Evolutionary conservation across 2,888 invertebrate species (phyloP).

Genomic region (Petrophora chlorosata): DNA sequence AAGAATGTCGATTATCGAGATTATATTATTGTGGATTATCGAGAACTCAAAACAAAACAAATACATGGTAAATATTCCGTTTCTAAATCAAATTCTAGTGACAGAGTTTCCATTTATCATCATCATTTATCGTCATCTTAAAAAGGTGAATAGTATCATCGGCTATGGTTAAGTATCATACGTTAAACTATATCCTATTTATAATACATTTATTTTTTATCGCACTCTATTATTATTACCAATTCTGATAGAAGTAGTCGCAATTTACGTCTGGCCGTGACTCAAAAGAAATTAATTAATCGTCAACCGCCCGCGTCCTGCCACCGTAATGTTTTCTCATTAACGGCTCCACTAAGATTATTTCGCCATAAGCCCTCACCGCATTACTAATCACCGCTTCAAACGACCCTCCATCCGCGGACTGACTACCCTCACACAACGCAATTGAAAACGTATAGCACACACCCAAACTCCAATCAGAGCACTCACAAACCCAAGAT

Average conservation of each 20-base stretch:
- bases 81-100: too few species aligned
- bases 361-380: conserved; percentile 64
- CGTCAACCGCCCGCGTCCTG: conserved; percentile 45
- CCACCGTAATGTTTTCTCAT: conserved; percentile 65
- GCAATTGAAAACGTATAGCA: conserved; percentile 66
- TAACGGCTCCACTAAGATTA: conserved; percentile 70
- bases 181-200: too few species aligned
- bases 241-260: conserved; percentile 5
- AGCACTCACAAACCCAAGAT: conserved; percentile 48
- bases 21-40: too few species aligned
- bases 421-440: conserved; percentile 43
- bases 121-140: too few species aligned
- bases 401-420: conserved; percentile 56
- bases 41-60: too few species aligned
- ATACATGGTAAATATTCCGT: too few species aligned
- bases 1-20: too few species aligned
- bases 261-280: conserved; percentile 27
- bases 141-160: too few species aligned
- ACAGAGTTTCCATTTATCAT: too few species aligned
- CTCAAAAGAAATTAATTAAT: conserved; percentile 60
- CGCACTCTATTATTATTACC: conserved; percentile 25
- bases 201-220: conserved; percentile 7
- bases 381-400: conserved; percentile 72
- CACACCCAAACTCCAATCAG: conserved; percentile 43
- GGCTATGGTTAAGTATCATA: too few species aligned